Base-by-base conservation (phyloP, 2,888 invertebrate genomes). In the Terebella lapidaria region DNA sequence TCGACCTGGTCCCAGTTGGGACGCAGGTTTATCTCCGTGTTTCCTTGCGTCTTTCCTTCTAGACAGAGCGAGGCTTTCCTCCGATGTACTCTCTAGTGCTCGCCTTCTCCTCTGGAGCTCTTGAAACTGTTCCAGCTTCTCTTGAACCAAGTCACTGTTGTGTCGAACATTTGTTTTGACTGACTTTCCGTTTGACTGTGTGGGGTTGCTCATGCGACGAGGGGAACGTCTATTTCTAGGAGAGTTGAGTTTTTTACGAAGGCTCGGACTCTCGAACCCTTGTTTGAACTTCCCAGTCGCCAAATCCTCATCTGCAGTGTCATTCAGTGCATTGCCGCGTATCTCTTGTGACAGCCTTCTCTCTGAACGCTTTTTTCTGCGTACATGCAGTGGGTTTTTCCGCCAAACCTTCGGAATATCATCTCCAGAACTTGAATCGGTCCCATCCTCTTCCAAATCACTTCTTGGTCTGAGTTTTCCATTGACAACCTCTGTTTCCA, bases 331-430 rank as follows among this genome's bases (percentile, higher is more conserved):
- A 29, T 35, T 47, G 25, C 47, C 53, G 29, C 52, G 26, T 56
- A 60, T 60, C 29, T 63, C 60, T 22, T 35, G 45, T 18, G 63
- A 63, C n/a, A 53, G 22, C 3, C 51, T 49, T 2, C 61, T 46
- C 22, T 63, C 59, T n/a, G 54, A 52, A n/a, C 54, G 55, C 22
- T 56, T 58, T 25, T 28, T 62, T 26, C 47, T 35, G 10, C 55
- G 54, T 29, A 65, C 52, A 42, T 55, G 62, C 54, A 66, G 59
- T 15, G 66, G 64, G 30, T 59, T 66, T 47, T 63, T 65, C 25
- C 52, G 57, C 66, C 64, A 66, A 18, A 59, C 51, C 26, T 61
- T 58, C 3, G 58, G 61, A 22, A 20, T 51, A 3, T 53, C 53
- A 3, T 61, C 57, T 22, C 30, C 55, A 1, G 29, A 46, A 20